Base-by-base conservation (phyloP, 2,113 vertebrate species). In the Sinocyclocheilus grahami region DNA sequence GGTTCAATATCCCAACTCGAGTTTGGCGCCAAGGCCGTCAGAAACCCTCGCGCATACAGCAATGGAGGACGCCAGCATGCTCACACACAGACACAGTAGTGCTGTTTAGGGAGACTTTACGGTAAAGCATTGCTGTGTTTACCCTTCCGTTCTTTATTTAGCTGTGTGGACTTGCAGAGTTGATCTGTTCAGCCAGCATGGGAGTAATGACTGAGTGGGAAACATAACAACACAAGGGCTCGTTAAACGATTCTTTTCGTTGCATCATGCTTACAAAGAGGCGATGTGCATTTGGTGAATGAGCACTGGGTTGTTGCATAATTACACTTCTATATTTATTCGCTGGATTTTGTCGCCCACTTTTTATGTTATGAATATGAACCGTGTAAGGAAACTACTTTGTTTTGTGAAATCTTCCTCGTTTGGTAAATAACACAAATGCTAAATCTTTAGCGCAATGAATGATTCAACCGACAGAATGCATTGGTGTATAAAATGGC, bases 11-110 rank as follows among this genome's bases (percentile, higher is more conserved):
- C 30, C 30, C 30, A 33, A 33, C 92, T 91, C 79, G 89, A 39
- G 89, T 90, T 93, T 95, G 94, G 94, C 95, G 95, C 94, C 94
- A 87, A 87, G 89, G 92, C 90, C 92, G 77, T 63, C 86, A 78
- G 89, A 82, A 83, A 72, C 65, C 11, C 85, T 77, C 16, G 63
- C 48, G 83, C n/a, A 4, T 53, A 27, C 51, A 69, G 78, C 39
- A 82, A 55, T 48, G 78, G 81, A 58, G 83, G 55, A 30, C 58
- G 8, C 10, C 11, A 62, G 12, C 62, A 18, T 46, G 55, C 48
- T 58, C 82, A 10, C 82, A 24, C 82, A 83, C 4, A 55, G 22
- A 22, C 30, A 20, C 69, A 9, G 30, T 53, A 27, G n/a, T 74
- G 37, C 78, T 63, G 20, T 20, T 58, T 37, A 30, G 53, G 11